phyloP scores from a whole-genome alignment of 92 coral and sea anemone species.

The Paramuricea clavata region DNA sequence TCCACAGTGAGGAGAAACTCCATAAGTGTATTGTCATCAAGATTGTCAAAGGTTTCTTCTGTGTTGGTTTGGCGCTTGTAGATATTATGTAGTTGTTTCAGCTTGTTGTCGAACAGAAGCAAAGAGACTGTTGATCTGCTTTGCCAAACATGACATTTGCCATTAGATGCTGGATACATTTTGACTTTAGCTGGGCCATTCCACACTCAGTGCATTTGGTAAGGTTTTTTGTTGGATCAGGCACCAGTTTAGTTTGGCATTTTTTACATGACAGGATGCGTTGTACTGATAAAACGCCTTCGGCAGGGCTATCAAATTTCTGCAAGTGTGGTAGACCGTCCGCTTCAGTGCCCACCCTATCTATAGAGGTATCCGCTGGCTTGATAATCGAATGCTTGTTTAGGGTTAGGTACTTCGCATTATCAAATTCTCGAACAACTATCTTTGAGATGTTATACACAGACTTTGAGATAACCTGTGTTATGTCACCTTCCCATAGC shows the following conservation, averaged over 20 bases:
- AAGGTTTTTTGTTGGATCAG: slow-evolving; percentile 14
- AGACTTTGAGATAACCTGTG: not conserved
- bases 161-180: not conserved
- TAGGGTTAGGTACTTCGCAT: not conserved
- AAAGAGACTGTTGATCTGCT: slow-evolving; percentile 14
- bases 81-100: not conserved
- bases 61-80: slow-evolving; percentile 24
- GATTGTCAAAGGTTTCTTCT: slow-evolving; percentile 2
- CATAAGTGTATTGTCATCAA: slow-evolving; percentile 28
- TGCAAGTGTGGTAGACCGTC: slow-evolving; percentile 4
- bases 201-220: slow-evolving; percentile 8
- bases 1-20: slow-evolving; percentile 19
- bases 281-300: slow-evolving; percentile 17
- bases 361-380: not conserved
- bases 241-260: slow-evolving; percentile 4
- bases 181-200: slow-evolving; percentile 20
- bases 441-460: not conserved
- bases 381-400: not conserved
- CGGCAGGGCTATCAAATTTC: slow-evolving; percentile 13
- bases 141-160: slow-evolving; percentile 29
- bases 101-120: slow-evolving; percentile 2
- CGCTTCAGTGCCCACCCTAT: not conserved
- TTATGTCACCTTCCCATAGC: not conserved
- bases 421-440: not conserved
- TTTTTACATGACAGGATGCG: not conserved